These are phyloP conservation scores for Physocephala rufipes DNA, from an alignment of 2,888 invertebrate species.

Conservation along the genomic window DNA sequence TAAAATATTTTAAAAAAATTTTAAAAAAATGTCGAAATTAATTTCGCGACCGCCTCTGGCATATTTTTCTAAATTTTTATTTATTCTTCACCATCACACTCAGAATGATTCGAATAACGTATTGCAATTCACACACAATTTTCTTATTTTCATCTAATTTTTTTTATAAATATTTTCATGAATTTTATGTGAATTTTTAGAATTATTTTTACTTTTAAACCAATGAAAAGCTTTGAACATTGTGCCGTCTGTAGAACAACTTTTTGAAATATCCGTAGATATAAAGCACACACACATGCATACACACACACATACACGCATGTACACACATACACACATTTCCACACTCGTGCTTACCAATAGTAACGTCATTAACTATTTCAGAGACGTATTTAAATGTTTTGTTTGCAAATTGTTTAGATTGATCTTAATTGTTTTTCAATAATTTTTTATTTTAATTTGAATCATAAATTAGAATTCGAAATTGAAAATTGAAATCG, in stretches of 20 bases:
- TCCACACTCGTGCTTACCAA: no score
- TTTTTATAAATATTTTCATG: neutral
- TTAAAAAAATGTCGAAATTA: neutral
- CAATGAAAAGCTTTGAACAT: conserved; percentile 25
- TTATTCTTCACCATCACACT: no score
- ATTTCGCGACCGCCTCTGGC: conserved; percentile 8
- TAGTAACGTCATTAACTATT: no score
- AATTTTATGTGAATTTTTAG: neutral
- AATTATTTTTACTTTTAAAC: neutral
- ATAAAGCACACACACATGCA: no score
- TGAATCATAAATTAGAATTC: conserved; percentile 21
- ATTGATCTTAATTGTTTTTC: no score
- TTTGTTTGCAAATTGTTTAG: conserved; percentile 8
- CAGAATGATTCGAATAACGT: neutral
- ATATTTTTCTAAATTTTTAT: no score
- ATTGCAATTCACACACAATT: neutral
- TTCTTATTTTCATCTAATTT: neutral
- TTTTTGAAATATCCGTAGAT: no score
- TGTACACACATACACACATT: no score
- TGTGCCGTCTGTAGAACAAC: neutral
- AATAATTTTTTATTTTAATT: conserved; percentile 26
- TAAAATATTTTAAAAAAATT: neutral
- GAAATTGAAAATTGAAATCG: conserved; percentile 50
- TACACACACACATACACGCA: neutral
- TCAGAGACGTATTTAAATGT: no score